phyloP scores from a whole-genome alignment of 2,888 invertebrate species.

The Physocephala rufipes region DNA sequence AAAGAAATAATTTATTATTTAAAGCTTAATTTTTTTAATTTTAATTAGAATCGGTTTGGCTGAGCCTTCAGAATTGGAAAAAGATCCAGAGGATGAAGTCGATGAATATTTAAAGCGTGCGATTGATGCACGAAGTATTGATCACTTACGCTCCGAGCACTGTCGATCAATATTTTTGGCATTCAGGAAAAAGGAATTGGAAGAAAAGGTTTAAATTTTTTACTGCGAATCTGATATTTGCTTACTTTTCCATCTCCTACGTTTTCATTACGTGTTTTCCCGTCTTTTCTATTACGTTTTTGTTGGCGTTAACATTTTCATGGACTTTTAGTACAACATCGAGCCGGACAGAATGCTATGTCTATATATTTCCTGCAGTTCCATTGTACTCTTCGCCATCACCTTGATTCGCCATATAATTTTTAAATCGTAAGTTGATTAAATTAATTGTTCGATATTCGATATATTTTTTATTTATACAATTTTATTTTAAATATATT shows the following conservation, averaged over 20 bases:
- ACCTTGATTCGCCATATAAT: conserved; percentile 75
- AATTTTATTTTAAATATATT: not conserved
- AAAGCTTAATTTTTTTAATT: not conserved
- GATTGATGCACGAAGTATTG: conserved; percentile 93
- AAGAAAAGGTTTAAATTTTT: conserved; percentile 78
- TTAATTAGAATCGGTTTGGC: conserved; percentile 75
- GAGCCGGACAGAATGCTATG: conserved; percentile 88
- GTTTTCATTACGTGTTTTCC: not conserved
- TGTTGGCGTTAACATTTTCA: not conserved
- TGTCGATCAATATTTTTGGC: conserved; percentile 85
- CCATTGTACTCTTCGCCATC: conserved; percentile 77
- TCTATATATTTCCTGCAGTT: conserved; percentile 84
- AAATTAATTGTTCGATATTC: not conserved
- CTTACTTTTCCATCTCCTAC: no score
- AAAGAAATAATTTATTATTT: not conserved
- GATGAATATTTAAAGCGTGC: conserved; percentile 96
- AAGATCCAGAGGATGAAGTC: conserved; percentile 91
- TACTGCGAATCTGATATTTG: not conserved
- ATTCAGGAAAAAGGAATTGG: conserved; percentile 82
- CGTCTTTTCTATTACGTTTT: not conserved
- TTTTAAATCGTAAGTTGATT: conserved; percentile 72
- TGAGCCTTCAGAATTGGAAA: conserved; percentile 72
- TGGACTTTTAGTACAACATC: conserved; percentile 73
- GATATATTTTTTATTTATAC: not conserved
- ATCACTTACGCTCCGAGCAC: conserved; percentile 87